Base-by-base conservation (phyloP, 1,140 invertebrate species). In the Drosophila repletoides region DNA sequence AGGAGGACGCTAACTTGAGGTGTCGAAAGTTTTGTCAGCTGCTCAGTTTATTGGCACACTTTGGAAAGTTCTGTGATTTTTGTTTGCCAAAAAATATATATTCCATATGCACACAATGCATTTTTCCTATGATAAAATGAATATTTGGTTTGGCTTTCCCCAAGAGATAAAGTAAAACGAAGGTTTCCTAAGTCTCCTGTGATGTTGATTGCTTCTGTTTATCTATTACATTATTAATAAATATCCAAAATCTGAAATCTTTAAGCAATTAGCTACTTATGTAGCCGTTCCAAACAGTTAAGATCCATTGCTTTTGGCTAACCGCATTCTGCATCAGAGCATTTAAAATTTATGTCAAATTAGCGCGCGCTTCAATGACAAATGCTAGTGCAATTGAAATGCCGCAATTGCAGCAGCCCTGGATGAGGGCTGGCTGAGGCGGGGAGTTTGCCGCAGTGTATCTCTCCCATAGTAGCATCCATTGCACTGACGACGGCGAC, bases 301-400 rank as follows among this genome's bases (percentile, higher is more conserved):
- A 26, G 26, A 38, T 24, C 6, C 48, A 26, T 41, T 24, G 45
- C 33, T 40, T 49, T 24, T 49, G 40, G 41, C 56, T 48, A 17
- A 24, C 22, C 26, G 22, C 31, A 29, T 48, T 59, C 60, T 29
- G 65, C 41, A 74, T 72, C 28, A 14, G 52, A 43, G 72, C 72
- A 67, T 69, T 67, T 80, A 60, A 80, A 75, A 74, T 80, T 79
- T 65, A 79, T 80, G 65, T 80, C 71, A 80, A 80, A 80, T 80
- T 80, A 80, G 70, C 70, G 75, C 60, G 64, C 56, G 60, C 53
- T 48, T 66, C 75, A 80, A 80, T 80, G 76, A 80, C 71, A 80
- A 80, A 80, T 80, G 76, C 71, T 34, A 63, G 28, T 55, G 31
- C 36, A 45, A 31, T 12, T 38, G 19, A 41, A 34, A 28, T 38